Conservation (phyloP, 2,888 invertebrate genomes). For the Andrena camellia region DNA sequence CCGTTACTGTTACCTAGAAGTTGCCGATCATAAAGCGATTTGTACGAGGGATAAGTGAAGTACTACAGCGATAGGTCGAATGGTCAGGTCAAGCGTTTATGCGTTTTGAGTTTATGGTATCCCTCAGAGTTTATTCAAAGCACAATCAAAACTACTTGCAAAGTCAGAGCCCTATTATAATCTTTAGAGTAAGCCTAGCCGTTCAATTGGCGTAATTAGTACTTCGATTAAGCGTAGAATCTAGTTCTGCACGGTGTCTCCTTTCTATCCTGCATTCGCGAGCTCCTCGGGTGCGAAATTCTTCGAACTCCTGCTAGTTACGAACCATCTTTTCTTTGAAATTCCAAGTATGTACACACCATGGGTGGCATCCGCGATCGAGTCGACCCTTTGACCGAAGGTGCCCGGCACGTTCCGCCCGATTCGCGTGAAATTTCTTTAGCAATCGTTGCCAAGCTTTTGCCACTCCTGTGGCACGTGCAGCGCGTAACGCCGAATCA, state of each 20-base stretch:
- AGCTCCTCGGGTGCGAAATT: not conserved
- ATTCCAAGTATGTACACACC: not conserved
- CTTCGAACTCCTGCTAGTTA: not conserved
- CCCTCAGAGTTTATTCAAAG: not conserved
- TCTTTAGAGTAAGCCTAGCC: not conserved
- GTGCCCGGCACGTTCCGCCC: not conserved
- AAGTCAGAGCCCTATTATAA: not conserved
- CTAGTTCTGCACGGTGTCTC: not conserved
- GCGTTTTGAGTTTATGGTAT: constrained; percentile 7
- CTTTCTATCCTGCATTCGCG: not conserved
- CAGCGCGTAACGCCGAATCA: constrained; percentile 26
- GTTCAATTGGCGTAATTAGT: not conserved
- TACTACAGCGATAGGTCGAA: not conserved
- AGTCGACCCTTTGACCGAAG: not conserved
- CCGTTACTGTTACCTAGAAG: not conserved
- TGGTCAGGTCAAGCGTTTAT: not conserved
- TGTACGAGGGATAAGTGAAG: not conserved
- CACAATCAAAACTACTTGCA: constrained; percentile 17
- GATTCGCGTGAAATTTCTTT: constrained; percentile 42
- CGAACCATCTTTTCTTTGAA: not conserved
- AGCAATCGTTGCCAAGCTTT: constrained; percentile 51
- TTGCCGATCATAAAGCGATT: not conserved
- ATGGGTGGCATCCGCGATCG: constrained; percentile 4
- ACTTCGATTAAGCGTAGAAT: constrained; percentile 3
- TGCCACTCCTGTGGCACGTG: constrained; percentile 39